Base-by-base conservation (phyloP, 2,888 invertebrate species). In the Drosophila quinaria region DNA sequence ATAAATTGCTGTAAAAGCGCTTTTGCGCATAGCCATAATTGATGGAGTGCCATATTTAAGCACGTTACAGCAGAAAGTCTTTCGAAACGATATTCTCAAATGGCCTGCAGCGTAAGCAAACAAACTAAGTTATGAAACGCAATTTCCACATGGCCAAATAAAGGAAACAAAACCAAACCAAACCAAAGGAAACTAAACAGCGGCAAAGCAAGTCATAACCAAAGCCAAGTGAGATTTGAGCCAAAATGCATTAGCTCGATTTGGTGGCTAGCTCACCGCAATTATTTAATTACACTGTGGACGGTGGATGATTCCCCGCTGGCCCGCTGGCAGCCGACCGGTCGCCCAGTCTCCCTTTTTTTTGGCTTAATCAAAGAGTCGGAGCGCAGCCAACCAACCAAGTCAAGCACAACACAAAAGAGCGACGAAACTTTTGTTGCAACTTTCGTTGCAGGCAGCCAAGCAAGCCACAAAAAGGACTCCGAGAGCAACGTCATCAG, bases 201-300 rank as follows among this genome's bases (percentile, higher is more conserved):
- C 49, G 56, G 58, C 67, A 70, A 47, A 65, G 64, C 67, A 77
- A 78, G 71, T 66, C 74, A 74, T 78, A 78, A 78, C 70, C 41
- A 50, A 55, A 66, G 54, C 70, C 66, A 65, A 80, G 69, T 70
- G 66, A 74, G 78, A 70, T 59, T 78, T 65, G 76, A 68, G 65
- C 75, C 72, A 80, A 83, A 83, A 83, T 85, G 80, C 81, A 87
- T 85, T 87, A 81, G 81, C 78, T 78, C 76, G 76, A 85, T 83
- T 85, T 80, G 75, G 79, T 83, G 63, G 82, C 72, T 49, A 76
- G 81, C 76, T 71, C 67, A 75, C 83, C 83, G 83, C 85, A 85
- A 85, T 87, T 85, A 87, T 87, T 87, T 87, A 87, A 87, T 87
- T 85, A 87, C 78, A 83, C 71, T 73, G 73, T 66, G 66, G 37